These are phyloP conservation scores for Plumapathes pennacea DNA, from an alignment of 92 coral and sea anemone species.

Conservation along the genomic window DNA sequence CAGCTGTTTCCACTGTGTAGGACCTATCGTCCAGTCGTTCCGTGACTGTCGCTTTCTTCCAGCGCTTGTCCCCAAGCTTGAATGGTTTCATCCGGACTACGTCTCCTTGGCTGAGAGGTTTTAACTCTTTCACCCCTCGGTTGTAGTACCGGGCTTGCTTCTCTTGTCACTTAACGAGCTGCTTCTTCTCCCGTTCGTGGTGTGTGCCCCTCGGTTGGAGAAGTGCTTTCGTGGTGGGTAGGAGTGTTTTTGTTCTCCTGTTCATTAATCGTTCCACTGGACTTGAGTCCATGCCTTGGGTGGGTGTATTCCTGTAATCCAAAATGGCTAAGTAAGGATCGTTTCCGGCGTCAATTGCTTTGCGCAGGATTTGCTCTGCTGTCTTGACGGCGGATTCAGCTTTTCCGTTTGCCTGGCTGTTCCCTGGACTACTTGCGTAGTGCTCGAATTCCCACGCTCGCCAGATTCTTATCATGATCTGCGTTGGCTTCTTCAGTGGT, in stretches of 20 bases:
- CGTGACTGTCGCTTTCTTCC: slow-evolving; percentile 30
- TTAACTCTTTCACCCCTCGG: slow-evolving; percentile 11
- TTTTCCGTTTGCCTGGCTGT: slow-evolving; percentile 52
- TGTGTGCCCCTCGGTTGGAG: slow-evolving; percentile 37
- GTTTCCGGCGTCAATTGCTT: slow-evolving; percentile 26
- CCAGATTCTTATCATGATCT: slow-evolving; percentile 28
- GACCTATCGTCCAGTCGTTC: slow-evolving; percentile 27
- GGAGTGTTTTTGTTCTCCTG: slow-evolving; percentile 41
- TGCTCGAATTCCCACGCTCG: slow-evolving; percentile 57
- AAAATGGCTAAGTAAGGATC: slow-evolving; percentile 53
- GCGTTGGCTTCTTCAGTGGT: slow-evolving; percentile 42
- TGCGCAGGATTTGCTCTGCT: slow-evolving; percentile 40
- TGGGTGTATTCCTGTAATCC: slow-evolving; percentile 48
- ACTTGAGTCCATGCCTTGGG: slow-evolving; percentile 59
- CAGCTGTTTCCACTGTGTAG: slow-evolving; percentile 16
- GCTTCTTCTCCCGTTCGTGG: slow-evolving; percentile 16
- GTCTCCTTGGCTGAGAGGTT: slow-evolving; percentile 29
- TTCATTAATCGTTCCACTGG: slow-evolving; percentile 57
- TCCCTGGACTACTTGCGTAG: slow-evolving; percentile 49
- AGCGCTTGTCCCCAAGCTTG: slow-evolving; percentile 19
- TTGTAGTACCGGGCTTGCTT: slow-evolving; percentile 37
- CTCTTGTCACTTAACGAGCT: slow-evolving; percentile 4
- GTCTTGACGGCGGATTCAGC: slow-evolving; percentile 55
- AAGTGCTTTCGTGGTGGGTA: slow-evolving; percentile 46
- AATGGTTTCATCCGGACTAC: slow-evolving; percentile 22